A percentile compares a stretch with the other conserved stretches of the same genome.
Conservation (phyloP, 35 echinoderm and acorn worm genomes). For the Strongylocentrotus purpuratus region DNA sequence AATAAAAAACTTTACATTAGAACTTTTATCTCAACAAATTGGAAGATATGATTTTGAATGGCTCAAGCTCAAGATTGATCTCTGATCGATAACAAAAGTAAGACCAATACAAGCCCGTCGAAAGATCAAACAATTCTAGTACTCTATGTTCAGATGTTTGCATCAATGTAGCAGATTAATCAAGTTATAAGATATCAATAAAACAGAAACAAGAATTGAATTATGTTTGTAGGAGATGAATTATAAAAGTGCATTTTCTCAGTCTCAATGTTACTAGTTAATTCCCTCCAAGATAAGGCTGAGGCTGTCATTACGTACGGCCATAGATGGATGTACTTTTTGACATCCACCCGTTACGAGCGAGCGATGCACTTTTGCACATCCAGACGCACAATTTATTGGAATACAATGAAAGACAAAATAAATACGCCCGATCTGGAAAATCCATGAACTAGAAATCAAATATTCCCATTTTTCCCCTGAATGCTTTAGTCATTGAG, state of each 20-base stretch:
- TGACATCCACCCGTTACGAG: neutral
- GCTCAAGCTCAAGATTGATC: neutral
- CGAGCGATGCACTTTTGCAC: constrained; percentile 15
- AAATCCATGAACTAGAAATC: constrained; percentile 4
- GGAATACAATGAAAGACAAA: constrained; percentile 3
- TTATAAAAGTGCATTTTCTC: neutral
- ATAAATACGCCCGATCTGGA: neutral
- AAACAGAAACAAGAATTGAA: neutral
- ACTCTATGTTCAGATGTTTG: neutral
- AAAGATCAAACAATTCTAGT: neutral
- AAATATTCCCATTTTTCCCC: constrained; percentile 2
- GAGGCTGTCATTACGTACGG: neutral
- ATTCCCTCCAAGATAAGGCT: neutral
- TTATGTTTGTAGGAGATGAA: neutral
- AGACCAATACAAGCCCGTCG: neutral
- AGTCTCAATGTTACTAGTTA: neutral
- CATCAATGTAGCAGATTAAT: neutral
- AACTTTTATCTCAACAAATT: neutral
- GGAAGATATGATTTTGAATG: neutral
- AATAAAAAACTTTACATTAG: neutral
- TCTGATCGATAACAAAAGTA: neutral
- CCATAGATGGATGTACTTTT: constrained; percentile 11
- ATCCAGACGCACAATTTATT: neutral
- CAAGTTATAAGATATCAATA: neutral
- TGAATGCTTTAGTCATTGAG: neutral